These are phyloP conservation scores for Otus sunia DNA, from an alignment of 2,113 vertebrate species.

Conservation along the genomic window DNA sequence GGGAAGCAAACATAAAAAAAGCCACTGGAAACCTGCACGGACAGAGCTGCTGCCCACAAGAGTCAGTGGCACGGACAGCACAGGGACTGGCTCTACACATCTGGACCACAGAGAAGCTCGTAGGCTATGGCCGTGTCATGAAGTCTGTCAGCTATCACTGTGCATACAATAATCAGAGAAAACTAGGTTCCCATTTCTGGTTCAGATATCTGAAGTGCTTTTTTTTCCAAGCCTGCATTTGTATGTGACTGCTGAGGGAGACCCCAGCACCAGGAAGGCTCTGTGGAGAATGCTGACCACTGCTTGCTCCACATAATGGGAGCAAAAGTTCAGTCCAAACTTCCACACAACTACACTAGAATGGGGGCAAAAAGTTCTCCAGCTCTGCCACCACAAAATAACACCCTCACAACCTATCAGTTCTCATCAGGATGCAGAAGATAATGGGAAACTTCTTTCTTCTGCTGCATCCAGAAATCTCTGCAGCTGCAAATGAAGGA, in stretches of 20 bases:
- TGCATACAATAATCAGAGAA: background rate
- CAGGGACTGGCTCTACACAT: background rate
- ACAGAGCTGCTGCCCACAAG: background rate
- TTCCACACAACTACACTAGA: background rate
- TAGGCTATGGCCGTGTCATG: background rate
- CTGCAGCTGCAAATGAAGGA: conserved; percentile 23
- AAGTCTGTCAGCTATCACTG: background rate
- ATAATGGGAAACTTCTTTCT: background rate
- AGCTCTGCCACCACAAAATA: background rate
- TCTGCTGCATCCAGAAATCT: background rate
- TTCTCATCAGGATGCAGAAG: conserved; percentile 19
- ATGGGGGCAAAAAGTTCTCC: background rate
- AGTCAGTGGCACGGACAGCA: accelerated
- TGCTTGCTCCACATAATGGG: background rate
- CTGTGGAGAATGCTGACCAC: background rate
- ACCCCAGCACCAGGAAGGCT: background rate
- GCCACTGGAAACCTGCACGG: background rate
- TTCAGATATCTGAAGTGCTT: background rate
- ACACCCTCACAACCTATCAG: background rate
- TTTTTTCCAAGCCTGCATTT: background rate
- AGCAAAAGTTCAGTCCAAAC: background rate
- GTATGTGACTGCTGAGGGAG: background rate
- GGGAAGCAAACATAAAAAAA: background rate
- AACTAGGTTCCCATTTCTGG: background rate
- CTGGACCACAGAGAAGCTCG: background rate